Evolutionary conservation across 1,140 invertebrate species (phyloP).

Genomic region (Myzus persicae): DNA sequence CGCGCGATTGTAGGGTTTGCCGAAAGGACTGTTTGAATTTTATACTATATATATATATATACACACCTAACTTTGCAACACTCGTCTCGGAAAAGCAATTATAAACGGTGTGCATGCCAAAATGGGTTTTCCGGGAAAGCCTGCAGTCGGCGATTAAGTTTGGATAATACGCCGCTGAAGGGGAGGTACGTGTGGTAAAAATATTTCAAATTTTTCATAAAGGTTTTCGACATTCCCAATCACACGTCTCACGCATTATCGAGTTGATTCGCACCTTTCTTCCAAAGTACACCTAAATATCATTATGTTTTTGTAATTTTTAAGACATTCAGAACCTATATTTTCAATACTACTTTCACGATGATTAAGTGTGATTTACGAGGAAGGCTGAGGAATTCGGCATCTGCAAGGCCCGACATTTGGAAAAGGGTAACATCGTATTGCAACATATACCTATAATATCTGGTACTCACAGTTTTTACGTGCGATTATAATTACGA

Average conservation of each 20-base stretch:
- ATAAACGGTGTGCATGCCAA: not conserved
- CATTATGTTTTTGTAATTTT: not conserved
- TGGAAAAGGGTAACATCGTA: no score
- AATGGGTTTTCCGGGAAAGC: not conserved
- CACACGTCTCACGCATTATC: no score
- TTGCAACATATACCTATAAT: no score
- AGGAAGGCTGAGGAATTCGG: no score
- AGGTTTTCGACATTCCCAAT: not conserved
- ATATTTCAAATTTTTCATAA: not conserved
- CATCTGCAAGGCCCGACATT: no score
- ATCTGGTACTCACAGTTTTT: no score
- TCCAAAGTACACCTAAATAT: not conserved
- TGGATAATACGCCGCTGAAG: not conserved
- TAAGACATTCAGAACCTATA: not conserved
- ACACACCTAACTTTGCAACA: not conserved
- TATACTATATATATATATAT: not conserved
- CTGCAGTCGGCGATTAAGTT: not conserved
- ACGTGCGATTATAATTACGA: not conserved
- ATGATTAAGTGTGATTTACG: no score
- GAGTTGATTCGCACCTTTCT: not conserved
- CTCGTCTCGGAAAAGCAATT: not conserved
- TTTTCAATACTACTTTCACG: no score
- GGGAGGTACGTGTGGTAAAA: not conserved
- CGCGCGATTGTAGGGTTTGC: conserved; percentile 3
- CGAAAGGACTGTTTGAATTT: not conserved